These are phyloP conservation scores for Polypterus bichir DNA, from an alignment of 2,113 vertebrate genomes.

Conservation along the genomic window DNA sequence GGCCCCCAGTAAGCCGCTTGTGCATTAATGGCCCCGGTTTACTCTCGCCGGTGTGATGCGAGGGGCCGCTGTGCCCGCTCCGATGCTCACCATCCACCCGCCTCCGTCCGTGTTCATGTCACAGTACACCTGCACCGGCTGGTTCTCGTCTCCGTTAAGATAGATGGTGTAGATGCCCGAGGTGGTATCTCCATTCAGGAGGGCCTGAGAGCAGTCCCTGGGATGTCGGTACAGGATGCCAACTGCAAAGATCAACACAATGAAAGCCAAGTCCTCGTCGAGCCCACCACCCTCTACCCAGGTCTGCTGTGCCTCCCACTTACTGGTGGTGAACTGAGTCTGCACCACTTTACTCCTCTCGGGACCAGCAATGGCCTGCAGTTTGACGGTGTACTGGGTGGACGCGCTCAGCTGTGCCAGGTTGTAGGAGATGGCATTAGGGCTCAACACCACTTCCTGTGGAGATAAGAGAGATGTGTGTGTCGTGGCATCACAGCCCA, in stretches of 20 bases:
- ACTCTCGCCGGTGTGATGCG: not conserved
- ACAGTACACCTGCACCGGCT: constrained; percentile 78
- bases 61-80: not conserved
- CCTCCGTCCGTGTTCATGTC: constrained; percentile 89
- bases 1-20: not conserved
- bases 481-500: no score
- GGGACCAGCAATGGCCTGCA: constrained; percentile 68
- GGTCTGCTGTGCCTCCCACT: constrained; percentile 21
- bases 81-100: constrained; percentile 86
- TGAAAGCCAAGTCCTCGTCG: no score
- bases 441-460: constrained; percentile 74
- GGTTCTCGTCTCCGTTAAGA: constrained; percentile 65
- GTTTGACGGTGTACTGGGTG: constrained; percentile 63
- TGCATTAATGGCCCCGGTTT: not conserved
- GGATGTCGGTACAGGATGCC: constrained; percentile 80
- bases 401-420: constrained; percentile 71
- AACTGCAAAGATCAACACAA: constrained; percentile 40
- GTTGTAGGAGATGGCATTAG: constrained; percentile 70
- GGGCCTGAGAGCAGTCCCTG: constrained; percentile 83
- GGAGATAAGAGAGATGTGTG: constrained; percentile 10
- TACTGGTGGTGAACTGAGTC: constrained; percentile 77
- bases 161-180: constrained; percentile 83
- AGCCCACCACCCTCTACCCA: no score
- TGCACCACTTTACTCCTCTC: constrained; percentile 67
- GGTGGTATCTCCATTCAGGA: constrained; percentile 74